Percentiles rank a stretch among this genome's conserved stretches.
Conservation (phyloP, 2,888 invertebrate species). For the Caenorhabditis imperialis region DNA sequence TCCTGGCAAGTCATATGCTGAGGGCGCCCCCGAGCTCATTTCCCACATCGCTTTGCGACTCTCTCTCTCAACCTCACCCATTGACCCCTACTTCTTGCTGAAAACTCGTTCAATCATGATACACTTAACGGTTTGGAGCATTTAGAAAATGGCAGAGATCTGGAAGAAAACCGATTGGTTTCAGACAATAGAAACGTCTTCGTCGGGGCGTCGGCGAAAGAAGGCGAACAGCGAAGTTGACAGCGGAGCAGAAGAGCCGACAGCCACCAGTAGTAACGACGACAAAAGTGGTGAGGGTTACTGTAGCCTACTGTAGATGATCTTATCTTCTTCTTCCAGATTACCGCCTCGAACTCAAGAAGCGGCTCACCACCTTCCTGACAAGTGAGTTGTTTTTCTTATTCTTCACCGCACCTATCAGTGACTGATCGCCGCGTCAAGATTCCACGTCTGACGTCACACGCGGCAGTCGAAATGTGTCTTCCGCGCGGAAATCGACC, state of each 20-base stretch:
- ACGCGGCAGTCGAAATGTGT: conserved; percentile 44
- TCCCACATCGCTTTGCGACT: conserved; percentile 23
- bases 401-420: conserved; percentile 1
- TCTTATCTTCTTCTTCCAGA: conserved; percentile 22
- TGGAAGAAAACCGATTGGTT: conserved; percentile 7
- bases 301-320: not conserved
- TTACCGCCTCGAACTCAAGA: conserved; percentile 48
- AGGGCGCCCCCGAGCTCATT: conserved; percentile 31
- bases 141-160: not conserved
- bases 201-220: conserved; percentile 49
- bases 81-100: conserved; percentile 41
- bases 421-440: not conserved
- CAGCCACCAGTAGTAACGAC: conserved; percentile 49
- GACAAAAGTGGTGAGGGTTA: conserved; percentile 50
- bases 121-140: conserved; percentile 12
- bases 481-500: conserved; percentile 56
- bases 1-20: conserved; percentile 48
- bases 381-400: conserved; percentile 36
- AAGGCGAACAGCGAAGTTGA: conserved; percentile 57
- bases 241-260: conserved; percentile 53
- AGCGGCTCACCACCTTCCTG: conserved; percentile 53
- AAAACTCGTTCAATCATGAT: conserved; percentile 12
- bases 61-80: conserved; percentile 22
- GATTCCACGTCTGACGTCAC: conserved; percentile 46
- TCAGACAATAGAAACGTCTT: conserved; percentile 52